Base-by-base conservation (phyloP, 2,797 vertebrate genomes). In the Arrhamphus sclerolepis region DNA sequence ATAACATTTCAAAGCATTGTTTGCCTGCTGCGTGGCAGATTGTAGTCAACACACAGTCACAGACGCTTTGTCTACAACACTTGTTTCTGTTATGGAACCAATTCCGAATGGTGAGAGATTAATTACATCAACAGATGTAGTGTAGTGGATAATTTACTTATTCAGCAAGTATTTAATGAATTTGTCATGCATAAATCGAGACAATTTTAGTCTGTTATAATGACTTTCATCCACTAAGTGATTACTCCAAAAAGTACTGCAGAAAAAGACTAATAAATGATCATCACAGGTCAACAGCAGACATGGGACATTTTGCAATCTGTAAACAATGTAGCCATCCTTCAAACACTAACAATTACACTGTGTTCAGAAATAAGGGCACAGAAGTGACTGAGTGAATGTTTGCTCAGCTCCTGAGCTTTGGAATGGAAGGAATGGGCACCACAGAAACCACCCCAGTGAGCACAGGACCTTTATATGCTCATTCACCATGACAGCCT, bases 401-500 rank as follows among this genome's bases (percentile, higher is more conserved):
- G 75, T 88, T 85, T 87, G 72, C 83, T 87, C 68, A 77, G 80
- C 80, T 82, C 70, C 72, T 69, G 63, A 71, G 63, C 53, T 0
- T 26, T 67, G 81, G 83, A 87, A 89, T 86, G 86, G 84, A 73
- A 83, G 73, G 80, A 90, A 89, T 82, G 79, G 82, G 66, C 78
- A 81, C 84, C 85, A 70, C 78, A 85, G 64, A 84, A 89, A 86
- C 83, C 83, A 86, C 82, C 82, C 85, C 76, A 87, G 77, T 34
- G 75, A 83, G 76, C 70, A 65, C 62, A 62, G 49, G 80, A 78
- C 73, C 82, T 79, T 82, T 69, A 88, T 72, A 68, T 54, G 78
- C 70, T 80, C 80, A 38, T 38, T 89, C 81, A 84, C 90, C 87
- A 84, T 84, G 83, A 89, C 89, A 90, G 84, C 84, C 75, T 29